phyloP scores from a whole-genome alignment of 2,888 invertebrate species.

The Hypercompe scribonia region DNA sequence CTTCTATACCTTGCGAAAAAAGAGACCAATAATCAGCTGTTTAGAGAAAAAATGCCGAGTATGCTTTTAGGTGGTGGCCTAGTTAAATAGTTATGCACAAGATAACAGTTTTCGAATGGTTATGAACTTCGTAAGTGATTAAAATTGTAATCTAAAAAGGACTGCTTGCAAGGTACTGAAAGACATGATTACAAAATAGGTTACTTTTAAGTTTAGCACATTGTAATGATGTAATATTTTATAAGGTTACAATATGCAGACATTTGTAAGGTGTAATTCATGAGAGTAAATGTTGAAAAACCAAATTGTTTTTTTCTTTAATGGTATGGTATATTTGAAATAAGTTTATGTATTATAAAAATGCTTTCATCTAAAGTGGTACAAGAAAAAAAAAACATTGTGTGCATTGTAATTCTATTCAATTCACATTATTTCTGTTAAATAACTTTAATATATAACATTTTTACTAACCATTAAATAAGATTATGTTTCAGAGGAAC shows the following conservation, averaged over 20 bases:
- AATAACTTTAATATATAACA: slow-evolving; percentile 23
- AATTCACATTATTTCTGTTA: not conserved
- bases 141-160: slow-evolving; percentile 63
- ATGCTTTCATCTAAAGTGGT: not conserved
- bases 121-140: slow-evolving; percentile 45
- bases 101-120: slow-evolving; percentile 51
- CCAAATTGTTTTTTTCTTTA: slow-evolving; percentile 44
- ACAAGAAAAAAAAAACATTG: not conserved
- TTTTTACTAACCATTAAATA: slow-evolving; percentile 9
- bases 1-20: slow-evolving; percentile 60
- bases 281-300: slow-evolving; percentile 85
- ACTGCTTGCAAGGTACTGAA: slow-evolving; percentile 82
- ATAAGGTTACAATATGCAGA: slow-evolving; percentile 85
- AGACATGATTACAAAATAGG: slow-evolving; percentile 81
- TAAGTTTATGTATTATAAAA: not conserved
- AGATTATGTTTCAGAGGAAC: slow-evolving; percentile 29
- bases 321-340: not conserved
- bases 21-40: slow-evolving; percentile 46
- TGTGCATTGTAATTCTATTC: not conserved
- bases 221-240: slow-evolving; percentile 82
- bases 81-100: slow-evolving; percentile 69
- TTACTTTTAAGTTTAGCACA: slow-evolving; percentile 85
- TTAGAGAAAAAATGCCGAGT: slow-evolving; percentile 45
- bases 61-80: slow-evolving; percentile 69
- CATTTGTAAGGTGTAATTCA: slow-evolving; percentile 86